Evolutionary conservation across 1,140 invertebrate species (phyloP), one percentile per base, ranked within the genome.

Genomic region (Drosophila watanabei): DNA sequence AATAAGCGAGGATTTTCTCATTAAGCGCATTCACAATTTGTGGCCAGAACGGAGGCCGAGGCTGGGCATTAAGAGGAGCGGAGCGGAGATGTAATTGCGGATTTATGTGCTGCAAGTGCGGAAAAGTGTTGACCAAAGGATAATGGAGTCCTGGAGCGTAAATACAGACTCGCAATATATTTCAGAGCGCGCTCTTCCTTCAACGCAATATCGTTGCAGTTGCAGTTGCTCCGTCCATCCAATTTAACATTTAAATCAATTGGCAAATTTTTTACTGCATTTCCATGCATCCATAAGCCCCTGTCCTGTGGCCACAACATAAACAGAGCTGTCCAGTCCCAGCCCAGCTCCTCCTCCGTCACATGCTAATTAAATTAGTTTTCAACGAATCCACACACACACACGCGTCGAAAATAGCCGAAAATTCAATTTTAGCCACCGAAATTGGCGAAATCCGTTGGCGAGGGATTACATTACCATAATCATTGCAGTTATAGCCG

Each of bases 331-430:
- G 16, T 8, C 14, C n/a, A n/a, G n/a, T n/a, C n/a, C n/a, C n/a
- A 48, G 57, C 28, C 20, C 9, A 16, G 28, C 63, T 46, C 46
- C 59, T 28, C 16, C 16, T 30, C 2, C 9, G 16, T 10, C 28
- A 56, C 60, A 48, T 45, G 76, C 73, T 81, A 85, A 88, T 88
- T 81, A 54, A 88, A 88, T 88, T 79, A 75, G 80, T 75, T 89
- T 84, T 75, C 52, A 75, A 79, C 79, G 73, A 79, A 75, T 71
- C 28, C 49, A 63, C 64, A 37, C 49, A 54, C 18, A 6, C 18
- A 13, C n/a, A 30, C 45, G 32, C 30, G 18, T 35, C 35, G 46
- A 57, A 65, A 56, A 71, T 45, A 56, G 68, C 59, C 56, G 65
- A 80, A 80, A 86, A 87, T 87, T 80, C 51, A 83, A 83, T 87